Evolutionary conservation across 2,113 vertebrate genomes (phyloP), one percentile per base, ranked within the genome.

Genomic region (Corapipo altera): DNA sequence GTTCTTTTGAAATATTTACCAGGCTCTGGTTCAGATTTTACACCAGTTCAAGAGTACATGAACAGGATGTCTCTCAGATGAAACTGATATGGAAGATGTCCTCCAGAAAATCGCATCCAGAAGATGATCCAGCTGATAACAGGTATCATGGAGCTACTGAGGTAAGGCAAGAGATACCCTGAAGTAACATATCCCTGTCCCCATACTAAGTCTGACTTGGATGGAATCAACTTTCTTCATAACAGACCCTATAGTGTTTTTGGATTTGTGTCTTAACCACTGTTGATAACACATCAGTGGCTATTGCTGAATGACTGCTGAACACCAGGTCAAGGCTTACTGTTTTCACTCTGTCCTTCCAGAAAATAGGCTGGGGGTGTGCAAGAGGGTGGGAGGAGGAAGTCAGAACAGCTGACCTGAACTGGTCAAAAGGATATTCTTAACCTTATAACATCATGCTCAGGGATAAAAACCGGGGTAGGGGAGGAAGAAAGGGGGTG

Each of bases 21-120:
- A 65, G 33, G 11, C 11, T 75, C 27, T 59, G 17, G 15, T 71
- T 55, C 61, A 51, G 15, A 19, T 49, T 54, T 11, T 54, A 35
- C 18, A 28, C 8, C 1, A 0, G 8, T 62, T 83, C 39, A 72
- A 26, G 48, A n/a, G 8, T 32, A 12, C 17, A 49, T 1, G 2
- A 73, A 17, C 5, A 1, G 4, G 2, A 15, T 0, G 1, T 33
- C 35, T 69, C 75, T 67, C 57, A 64, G 51, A 17, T 8, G 28
- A 82, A 67, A 64, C 15, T 44, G 55, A 85, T n/a, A 24, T 62
- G 52, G 33, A 67, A 82, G 35, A 35, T 48, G 5, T 62, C 10
- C 27, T 91, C 19, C 39, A 67, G 39, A 86, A 91, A 67, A 94
- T 7, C 0, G 0, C 1, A 0, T n/a, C 24, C 43, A 91, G 52